Conservation (phyloP, 2,113 vertebrate species). For the Pteropus alecto region DNA sequence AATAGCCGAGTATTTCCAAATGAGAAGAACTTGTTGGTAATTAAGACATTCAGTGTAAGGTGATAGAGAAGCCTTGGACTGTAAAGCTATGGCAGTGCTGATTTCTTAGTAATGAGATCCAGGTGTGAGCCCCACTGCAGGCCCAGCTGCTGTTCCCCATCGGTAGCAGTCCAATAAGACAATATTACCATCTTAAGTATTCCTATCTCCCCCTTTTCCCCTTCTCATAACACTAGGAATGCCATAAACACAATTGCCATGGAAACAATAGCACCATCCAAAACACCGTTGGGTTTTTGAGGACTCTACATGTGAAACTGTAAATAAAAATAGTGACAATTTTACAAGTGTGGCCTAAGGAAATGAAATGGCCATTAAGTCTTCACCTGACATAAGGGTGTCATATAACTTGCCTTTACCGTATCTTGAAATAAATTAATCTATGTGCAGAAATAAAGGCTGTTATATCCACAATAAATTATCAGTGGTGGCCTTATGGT, state of each 20-base stretch:
- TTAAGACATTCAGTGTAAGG: slow-evolving; percentile 60
- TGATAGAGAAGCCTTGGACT: slow-evolving; percentile 42
- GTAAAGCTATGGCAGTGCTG: slow-evolving; percentile 34
- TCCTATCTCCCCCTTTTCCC: slow-evolving; percentile 78
- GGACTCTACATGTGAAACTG: slow-evolving; percentile 71
- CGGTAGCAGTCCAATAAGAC: slow-evolving; percentile 77
- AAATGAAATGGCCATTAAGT: slow-evolving; percentile 56
- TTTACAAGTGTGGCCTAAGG: slow-evolving; percentile 58
- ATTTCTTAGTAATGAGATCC: slow-evolving; percentile 73
- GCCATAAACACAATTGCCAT: slow-evolving; percentile 81
- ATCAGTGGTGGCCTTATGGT: background rate
- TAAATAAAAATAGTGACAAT: slow-evolving; percentile 70
- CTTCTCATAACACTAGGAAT: slow-evolving; percentile 74
- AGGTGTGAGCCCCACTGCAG: slow-evolving; percentile 64
- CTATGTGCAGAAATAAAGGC: background rate
- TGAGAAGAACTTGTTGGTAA: slow-evolving; percentile 41
- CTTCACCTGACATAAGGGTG: background rate
- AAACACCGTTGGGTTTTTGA: slow-evolving; percentile 74
- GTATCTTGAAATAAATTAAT: slow-evolving; percentile 41
- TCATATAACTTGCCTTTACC: slow-evolving; percentile 61
- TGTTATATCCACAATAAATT: background rate
- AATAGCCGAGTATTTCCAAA: slow-evolving; percentile 44
- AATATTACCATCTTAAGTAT: slow-evolving; percentile 83
- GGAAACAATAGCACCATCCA: slow-evolving; percentile 79
- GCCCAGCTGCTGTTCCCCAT: slow-evolving; percentile 77